These are phyloP conservation scores for Azemiops feae DNA, from an alignment of 2,113 vertebrate genomes.

Conservation along the genomic window DNA sequence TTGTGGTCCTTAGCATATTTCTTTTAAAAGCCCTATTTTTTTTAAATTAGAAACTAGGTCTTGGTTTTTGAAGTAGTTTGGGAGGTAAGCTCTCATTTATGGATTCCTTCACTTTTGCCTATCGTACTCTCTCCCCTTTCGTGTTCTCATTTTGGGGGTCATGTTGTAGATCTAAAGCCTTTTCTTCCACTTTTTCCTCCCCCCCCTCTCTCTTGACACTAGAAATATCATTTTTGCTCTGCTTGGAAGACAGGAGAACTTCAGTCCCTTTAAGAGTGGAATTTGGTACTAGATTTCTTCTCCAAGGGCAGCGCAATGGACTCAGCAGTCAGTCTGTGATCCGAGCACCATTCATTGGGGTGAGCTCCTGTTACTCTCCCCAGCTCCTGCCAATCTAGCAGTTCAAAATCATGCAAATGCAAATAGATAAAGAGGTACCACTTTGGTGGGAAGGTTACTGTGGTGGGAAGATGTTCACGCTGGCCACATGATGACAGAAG, in stretches of 20 bases:
- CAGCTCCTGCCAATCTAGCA: too few relatives aligned
- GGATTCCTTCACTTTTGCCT: neutral
- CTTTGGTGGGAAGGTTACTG: too few relatives aligned
- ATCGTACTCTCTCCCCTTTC: neutral
- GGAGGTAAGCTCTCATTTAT: neutral
- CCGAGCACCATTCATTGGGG: too few relatives aligned
- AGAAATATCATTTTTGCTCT: neutral
- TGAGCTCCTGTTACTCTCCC: too few relatives aligned
- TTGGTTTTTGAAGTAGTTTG: neutral
- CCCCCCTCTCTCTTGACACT: neutral
- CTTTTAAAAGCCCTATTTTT: neutral
- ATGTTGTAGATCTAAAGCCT: neutral
- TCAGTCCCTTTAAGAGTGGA: neutral
- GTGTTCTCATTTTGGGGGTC: neutral
- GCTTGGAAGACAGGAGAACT: neutral
- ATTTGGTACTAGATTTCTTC: neutral
- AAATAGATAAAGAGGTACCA: too few relatives aligned
- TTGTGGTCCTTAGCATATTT: neutral
- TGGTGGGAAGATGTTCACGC: too few relatives aligned
- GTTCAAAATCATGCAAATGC: too few relatives aligned
- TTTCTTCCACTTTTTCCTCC: neutral
- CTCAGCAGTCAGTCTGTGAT: too few relatives aligned
- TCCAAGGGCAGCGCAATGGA: neutral
- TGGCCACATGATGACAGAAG: too few relatives aligned
- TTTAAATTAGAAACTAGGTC: neutral